phyloP scores from a whole-genome alignment of 1,140 invertebrate species.

The Lordiphosa stackelbergi region DNA sequence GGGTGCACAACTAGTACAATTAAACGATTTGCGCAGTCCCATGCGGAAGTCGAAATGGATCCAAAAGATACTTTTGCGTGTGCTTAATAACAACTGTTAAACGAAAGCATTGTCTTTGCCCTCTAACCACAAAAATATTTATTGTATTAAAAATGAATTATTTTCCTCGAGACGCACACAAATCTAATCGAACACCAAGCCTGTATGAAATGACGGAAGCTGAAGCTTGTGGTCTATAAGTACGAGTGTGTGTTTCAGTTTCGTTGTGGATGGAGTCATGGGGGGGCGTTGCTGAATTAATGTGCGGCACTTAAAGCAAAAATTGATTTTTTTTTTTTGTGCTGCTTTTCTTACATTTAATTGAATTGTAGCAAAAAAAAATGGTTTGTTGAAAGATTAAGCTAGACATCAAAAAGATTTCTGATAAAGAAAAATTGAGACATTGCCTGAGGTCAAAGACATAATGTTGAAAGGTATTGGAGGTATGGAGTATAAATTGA shows the following conservation, averaged over 20 bases:
- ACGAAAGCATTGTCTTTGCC: constrained; percentile 19
- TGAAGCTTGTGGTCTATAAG: background rate
- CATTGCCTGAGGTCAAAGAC: constrained; percentile 4
- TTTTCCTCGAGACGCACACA: constrained; percentile 19
- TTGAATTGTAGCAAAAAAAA: constrained; percentile 38
- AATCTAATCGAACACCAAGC: constrained; percentile 14
- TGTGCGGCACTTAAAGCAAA: constrained; percentile 22
- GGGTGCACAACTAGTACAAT: constrained; percentile 32
- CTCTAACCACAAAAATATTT: constrained; percentile 12
- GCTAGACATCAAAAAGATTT: constrained; percentile 37
- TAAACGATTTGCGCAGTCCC: constrained; percentile 28
- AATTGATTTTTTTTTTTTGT: constrained; percentile 15
- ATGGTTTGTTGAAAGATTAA: constrained; percentile 34
- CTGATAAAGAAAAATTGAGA: constrained; percentile 24
- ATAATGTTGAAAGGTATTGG: background rate
- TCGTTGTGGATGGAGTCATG: constrained; percentile 4
- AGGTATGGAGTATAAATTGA: background rate
- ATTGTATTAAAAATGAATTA: constrained; percentile 28
- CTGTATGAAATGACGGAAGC: constrained; percentile 15
- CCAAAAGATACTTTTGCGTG: constrained; percentile 27
- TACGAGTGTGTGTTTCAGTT: constrained; percentile 1
- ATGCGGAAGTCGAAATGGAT: constrained; percentile 27
- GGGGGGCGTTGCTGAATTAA: constrained; percentile 32
- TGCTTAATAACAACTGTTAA: constrained; percentile 23
- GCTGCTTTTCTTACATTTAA: constrained; percentile 19